Conservation (phyloP, 2,888 invertebrate genomes). For the Poecilus cupreus region DNA sequence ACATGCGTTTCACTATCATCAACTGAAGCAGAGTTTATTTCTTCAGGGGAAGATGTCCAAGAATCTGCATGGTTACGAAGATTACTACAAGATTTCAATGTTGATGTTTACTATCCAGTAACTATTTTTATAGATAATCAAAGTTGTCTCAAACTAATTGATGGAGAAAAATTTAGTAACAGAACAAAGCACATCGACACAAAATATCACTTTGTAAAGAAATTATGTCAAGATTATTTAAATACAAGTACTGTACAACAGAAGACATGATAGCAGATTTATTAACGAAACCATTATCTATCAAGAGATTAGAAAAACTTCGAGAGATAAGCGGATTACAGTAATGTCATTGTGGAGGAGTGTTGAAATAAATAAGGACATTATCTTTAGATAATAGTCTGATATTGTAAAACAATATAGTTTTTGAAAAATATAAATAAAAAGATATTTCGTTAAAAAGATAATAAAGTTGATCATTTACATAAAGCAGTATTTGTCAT, state of each 20-base stretch:
- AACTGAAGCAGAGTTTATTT: too few relatives aligned
- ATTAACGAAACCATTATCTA: slow-evolving; percentile 63
- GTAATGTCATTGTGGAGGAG: slow-evolving; percentile 19
- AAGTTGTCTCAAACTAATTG: slow-evolving; percentile 57
- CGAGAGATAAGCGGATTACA: background rate
- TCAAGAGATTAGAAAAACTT: background rate
- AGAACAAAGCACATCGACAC: too few relatives aligned
- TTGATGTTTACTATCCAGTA: background rate
- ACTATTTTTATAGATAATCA: slow-evolving; percentile 61
- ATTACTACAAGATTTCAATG: slow-evolving; percentile 52
- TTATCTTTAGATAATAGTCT: too few relatives aligned
- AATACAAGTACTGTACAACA: slow-evolving; percentile 63
- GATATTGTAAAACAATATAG: too few relatives aligned
- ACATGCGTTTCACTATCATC: slow-evolving; percentile 61
- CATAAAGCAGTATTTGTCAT: too few relatives aligned
- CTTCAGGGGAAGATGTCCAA: slow-evolving; percentile 61
- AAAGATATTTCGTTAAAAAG: too few relatives aligned
- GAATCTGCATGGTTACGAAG: slow-evolving; percentile 60
- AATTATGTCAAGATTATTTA: slow-evolving; percentile 46
- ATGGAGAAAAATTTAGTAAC: slow-evolving; percentile 43
- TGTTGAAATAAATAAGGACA: too few relatives aligned
- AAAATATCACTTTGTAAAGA: slow-evolving; percentile 56
- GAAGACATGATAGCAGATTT: too few relatives aligned
- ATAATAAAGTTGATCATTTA: too few relatives aligned
- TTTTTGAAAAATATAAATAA: too few relatives aligned